A percentile compares a stretch with the other conserved stretches of the same genome.
Conservation (phyloP, 2,113 vertebrate genomes). For the Numida meleagris region DNA sequence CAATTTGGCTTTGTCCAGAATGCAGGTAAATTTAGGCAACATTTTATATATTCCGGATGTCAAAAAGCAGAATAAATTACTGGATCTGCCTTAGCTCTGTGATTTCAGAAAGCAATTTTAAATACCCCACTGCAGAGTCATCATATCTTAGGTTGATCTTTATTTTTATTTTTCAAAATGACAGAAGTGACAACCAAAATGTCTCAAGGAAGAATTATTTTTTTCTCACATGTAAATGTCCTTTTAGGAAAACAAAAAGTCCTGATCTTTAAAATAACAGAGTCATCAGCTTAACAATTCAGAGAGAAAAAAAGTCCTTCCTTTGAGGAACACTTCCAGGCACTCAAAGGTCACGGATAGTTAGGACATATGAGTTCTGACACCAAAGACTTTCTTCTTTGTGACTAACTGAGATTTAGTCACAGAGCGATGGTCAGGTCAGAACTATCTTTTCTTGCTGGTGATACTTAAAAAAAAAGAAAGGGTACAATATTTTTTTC, state of each 20-base stretch:
- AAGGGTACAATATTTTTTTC: rapidly evolving
- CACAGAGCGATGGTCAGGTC: rapidly evolving
- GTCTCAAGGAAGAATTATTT: background rate
- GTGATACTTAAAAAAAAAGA: background rate
- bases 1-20: background rate
- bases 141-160: background rate
- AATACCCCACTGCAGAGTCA: rapidly evolving
- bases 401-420: background rate
- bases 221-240: background rate
- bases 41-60: background rate
- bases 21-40: background rate
- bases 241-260: background rate
- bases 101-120: background rate
- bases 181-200: rapidly evolving
- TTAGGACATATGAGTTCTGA: background rate
- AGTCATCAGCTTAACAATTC: background rate
- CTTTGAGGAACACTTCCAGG: background rate
- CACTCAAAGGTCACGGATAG: background rate
- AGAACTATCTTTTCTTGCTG: background rate
- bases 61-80: background rate
- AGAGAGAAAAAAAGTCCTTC: background rate
- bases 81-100: background rate
- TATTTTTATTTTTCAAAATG: background rate
- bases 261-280: background rate
- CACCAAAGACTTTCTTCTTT: background rate